Evolutionary conservation across 2,888 invertebrate species (phyloP).

Genomic region (Mythimna impura): DNA sequence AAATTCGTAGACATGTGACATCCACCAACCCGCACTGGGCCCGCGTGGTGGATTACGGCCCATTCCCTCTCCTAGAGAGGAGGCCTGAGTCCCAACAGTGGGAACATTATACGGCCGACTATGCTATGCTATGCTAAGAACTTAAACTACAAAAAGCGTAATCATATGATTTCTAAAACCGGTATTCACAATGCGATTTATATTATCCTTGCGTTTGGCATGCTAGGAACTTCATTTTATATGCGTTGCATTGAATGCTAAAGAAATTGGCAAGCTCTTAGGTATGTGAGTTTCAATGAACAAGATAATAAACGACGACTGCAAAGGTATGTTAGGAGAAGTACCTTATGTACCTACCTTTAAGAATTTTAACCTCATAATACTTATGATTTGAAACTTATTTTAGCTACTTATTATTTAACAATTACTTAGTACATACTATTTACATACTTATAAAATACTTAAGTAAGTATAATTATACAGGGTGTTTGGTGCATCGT

Average conservation of each 20-base stretch:
- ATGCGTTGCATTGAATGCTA: constrained; percentile 21
- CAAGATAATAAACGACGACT: not conserved
- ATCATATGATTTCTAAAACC: constrained; percentile 14
- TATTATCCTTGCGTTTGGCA: constrained; percentile 41
- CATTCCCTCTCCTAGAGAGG: no score
- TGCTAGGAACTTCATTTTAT: constrained; percentile 29
- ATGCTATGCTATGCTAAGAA: no score
- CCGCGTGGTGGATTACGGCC: no score
- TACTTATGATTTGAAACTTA: not conserved
- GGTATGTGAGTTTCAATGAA: constrained; percentile 1
- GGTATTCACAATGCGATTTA: constrained; percentile 31
- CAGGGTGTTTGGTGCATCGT: no score
- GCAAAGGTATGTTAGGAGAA: not conserved
- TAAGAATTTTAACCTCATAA: not conserved
- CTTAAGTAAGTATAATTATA: no score
- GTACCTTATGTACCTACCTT: not conserved
- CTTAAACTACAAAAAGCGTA: constrained; percentile 5
- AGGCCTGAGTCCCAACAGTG: no score
- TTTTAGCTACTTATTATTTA: no score
- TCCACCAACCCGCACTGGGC: no score
- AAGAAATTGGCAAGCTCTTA: constrained; percentile 39
- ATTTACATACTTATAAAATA: no score
- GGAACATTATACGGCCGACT: no score
- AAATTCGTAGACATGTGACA: no score
- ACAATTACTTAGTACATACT: no score